Evolutionary conservation across 2,797 vertebrate species (phyloP).

Genomic region (Benthosema pterotum): DNA sequence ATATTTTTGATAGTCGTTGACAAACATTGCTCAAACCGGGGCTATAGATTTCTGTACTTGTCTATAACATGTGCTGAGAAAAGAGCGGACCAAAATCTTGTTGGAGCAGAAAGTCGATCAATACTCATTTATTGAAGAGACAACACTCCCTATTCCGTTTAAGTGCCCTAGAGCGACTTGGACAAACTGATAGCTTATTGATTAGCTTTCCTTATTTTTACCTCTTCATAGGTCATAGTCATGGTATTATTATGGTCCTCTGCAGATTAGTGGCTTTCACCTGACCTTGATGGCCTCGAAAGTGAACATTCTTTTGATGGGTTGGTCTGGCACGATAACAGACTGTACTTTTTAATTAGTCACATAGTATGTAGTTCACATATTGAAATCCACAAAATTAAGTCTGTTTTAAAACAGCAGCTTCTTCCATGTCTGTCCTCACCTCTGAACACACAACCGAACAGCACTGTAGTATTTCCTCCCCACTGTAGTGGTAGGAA

Average conservation of each 20-base stretch:
- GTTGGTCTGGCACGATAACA: no score
- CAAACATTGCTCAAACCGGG: background rate
- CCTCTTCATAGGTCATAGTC: conserved; percentile 29
- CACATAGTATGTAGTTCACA: conserved; percentile 2
- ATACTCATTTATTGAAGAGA: conserved; percentile 48
- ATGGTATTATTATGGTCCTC: background rate
- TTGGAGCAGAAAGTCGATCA: conserved; percentile 31
- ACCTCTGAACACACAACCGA: conserved; percentile 44
- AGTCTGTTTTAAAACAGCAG: conserved; percentile 22
- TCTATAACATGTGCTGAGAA: conserved; percentile 14
- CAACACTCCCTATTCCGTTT: conserved; percentile 32
- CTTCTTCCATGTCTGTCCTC: conserved; percentile 35
- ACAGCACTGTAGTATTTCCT: conserved; percentile 48
- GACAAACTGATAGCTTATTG: conserved; percentile 42
- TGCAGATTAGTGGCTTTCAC: background rate
- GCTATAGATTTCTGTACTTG: background rate
- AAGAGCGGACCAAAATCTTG: conserved; percentile 18
- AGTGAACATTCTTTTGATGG: conserved; percentile 2
- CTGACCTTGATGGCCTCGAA: conserved; percentile 2
- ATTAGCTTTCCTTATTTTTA: conserved; percentile 35
- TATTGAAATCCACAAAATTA: background rate
- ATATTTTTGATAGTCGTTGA: background rate
- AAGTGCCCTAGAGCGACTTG: conserved; percentile 28
- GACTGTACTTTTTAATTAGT: no score
- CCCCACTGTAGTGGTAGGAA: conserved; percentile 44